Evolutionary conservation across 2,113 vertebrate genomes (phyloP), one percentile per base, ranked within the genome.

Genomic region (Bos indicus): DNA sequence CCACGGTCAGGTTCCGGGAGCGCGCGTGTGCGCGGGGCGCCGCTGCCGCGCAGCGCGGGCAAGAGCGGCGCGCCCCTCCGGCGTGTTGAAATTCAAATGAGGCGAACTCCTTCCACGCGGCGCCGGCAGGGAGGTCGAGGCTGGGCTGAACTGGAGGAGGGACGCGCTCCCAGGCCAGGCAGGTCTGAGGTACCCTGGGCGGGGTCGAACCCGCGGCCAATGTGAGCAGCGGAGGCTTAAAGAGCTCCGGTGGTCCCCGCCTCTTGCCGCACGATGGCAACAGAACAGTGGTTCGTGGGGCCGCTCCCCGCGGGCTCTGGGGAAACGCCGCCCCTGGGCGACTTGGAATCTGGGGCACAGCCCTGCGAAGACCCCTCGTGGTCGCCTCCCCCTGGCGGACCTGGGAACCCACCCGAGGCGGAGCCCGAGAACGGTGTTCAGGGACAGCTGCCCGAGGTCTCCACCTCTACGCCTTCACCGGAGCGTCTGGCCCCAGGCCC

Each of bases 31-130:
- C 71, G 30, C 93, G 46, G 67, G 67, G 43, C 51, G 25, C 85
- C 52, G 71, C 46, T 9, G 56, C 67, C 48, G 94, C 91, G 94
- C 94, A 2, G 91, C 88, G 43, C 94, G 17, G 60, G n/a, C 43
- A 11, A 1, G 21, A 52, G 86, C 83, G 16, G 52, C 87, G 62
- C 94, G 78, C 93, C 87, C 85, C 56, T 83, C 40, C 80, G 57
- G 86, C 95, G 86, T 83, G 97, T 86, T 87, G 67, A 96, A 77
- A 98, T 98, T 98, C 97, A 98, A 98, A 98, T 46, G 93, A 98
- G 88, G 93, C 96, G 25, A 94, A 95, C 64, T 64, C 33, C 74
- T 30, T 74, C 54, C n/a, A 30, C 23, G 77, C 46, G 48, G 94
- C n/a, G n/a, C 86, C 19, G 36, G 82, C 36, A 2, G 74, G 90